These are phyloP conservation scores for Cosmia trapezina DNA, from an alignment of 2,888 invertebrate species.

Conservation along the genomic window DNA sequence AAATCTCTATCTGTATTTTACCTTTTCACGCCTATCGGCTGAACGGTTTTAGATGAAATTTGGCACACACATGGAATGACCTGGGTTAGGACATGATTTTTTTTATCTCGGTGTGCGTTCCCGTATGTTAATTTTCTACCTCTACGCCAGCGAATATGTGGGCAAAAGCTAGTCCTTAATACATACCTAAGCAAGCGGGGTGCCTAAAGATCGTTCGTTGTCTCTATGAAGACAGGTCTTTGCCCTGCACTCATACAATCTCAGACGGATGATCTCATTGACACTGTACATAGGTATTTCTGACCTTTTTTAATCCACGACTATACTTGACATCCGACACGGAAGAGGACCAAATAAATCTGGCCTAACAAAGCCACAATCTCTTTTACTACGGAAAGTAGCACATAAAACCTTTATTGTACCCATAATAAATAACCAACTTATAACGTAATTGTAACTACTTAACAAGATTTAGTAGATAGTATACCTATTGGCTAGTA, in stretches of 20 bases:
- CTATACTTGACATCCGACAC: not conserved
- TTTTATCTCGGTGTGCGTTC: no score
- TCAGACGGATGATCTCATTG: not conserved
- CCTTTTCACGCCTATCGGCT: no score
- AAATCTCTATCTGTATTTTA: no score
- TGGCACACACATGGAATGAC: no score
- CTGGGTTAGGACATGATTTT: no score
- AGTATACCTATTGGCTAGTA: no score
- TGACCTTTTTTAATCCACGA: conserved; percentile 7
- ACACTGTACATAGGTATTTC: not conserved
- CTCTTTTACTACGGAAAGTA: conserved; percentile 24
- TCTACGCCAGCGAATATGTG: no score
- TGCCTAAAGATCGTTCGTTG: not conserved
- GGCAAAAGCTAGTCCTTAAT: not conserved
- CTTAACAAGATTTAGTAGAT: no score
- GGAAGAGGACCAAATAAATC: conserved; percentile 52
- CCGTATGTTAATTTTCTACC: no score
- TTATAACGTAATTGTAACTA: conserved; percentile 25
- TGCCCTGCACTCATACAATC: not conserved
- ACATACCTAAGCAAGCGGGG: not conserved
- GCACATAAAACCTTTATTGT: conserved; percentile 41
- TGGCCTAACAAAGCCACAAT: conserved; percentile 37
- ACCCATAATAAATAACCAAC: conserved; percentile 30
- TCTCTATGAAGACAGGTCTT: not conserved
- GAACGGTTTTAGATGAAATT: no score